Conservation (phyloP, 2,888 invertebrate genomes). For the Diplolepis rosae region DNA sequence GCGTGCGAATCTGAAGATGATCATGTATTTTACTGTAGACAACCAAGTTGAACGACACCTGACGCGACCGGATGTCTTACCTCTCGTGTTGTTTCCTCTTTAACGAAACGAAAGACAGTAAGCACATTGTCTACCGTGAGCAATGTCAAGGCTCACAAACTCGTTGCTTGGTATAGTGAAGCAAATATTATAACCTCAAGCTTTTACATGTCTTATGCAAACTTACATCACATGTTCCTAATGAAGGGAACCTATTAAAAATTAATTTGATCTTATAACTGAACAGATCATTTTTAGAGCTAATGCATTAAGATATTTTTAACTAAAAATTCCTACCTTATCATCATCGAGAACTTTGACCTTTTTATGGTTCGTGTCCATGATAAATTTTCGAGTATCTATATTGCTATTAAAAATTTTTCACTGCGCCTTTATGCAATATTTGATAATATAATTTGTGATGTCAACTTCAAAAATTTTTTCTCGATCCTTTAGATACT, state of each 20-base stretch:
- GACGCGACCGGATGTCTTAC: constrained; percentile 62
- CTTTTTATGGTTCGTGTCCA: no score
- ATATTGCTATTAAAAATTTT: no score
- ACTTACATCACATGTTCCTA: background rate
- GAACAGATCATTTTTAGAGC: no score
- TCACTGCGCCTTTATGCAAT: no score
- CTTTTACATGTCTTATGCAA: constrained; percentile 6
- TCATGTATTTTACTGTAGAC: constrained; percentile 47
- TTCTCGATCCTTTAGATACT: no score
- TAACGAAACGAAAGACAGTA: constrained; percentile 52
- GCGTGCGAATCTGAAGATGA: constrained; percentile 27
- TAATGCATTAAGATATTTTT: no score
- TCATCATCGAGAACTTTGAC: background rate
- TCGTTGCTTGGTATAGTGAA: constrained; percentile 40
- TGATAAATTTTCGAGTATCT: no score
- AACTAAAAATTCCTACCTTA: background rate
- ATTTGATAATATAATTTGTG: no score
- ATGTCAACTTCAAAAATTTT: no score
- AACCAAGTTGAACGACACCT: constrained; percentile 49
- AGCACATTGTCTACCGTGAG: constrained; percentile 56
- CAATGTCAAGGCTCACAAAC: constrained; percentile 54
- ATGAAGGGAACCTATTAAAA: background rate
- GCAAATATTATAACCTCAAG: constrained; percentile 13
- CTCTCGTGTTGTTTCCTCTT: constrained; percentile 59
- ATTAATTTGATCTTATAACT: no score